phyloP scores from a whole-genome alignment of 2,797 vertebrate species.

The Scarus forsteni region DNA sequence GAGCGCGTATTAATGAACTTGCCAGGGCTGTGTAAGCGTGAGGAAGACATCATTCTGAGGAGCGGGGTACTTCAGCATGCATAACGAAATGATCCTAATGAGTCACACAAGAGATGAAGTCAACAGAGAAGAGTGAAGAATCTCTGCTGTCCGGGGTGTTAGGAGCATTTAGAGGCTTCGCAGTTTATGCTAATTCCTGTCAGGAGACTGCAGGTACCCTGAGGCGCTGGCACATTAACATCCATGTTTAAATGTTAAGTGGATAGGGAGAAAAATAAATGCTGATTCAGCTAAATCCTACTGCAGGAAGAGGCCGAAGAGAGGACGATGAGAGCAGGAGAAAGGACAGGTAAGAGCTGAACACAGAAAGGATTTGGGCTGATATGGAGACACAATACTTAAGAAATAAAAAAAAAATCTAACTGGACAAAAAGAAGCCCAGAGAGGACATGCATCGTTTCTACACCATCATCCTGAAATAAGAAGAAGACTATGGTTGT shows the following conservation, averaged over 20 bases:
- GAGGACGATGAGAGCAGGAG: neutral
- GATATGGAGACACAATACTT: no score
- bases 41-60: conserved; percentile 15
- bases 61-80: conserved; percentile 1
- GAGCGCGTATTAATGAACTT: conserved; percentile 30
- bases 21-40: neutral
- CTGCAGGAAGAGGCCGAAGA: neutral
- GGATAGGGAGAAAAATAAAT: conserved; percentile 15
- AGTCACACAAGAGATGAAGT: conserved; percentile 28
- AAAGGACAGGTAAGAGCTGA: neutral
- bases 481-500: no score
- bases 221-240: conserved; percentile 42
- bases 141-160: conserved; percentile 11
- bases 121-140: neutral
- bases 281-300: conserved; percentile 52
- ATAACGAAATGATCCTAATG: conserved; percentile 3
- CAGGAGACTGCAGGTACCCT: conserved; percentile 40
- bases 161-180: conserved; percentile 35
- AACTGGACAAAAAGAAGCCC: no score
- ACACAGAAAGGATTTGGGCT: no score
- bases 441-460: no score
- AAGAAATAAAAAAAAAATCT: no score
- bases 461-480: no score
- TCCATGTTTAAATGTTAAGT: conserved; percentile 60
- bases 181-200: conserved; percentile 56